Evolutionary conservation across 2,113 vertebrate genomes (phyloP).

Genomic region (Apteryx mantelli): DNA sequence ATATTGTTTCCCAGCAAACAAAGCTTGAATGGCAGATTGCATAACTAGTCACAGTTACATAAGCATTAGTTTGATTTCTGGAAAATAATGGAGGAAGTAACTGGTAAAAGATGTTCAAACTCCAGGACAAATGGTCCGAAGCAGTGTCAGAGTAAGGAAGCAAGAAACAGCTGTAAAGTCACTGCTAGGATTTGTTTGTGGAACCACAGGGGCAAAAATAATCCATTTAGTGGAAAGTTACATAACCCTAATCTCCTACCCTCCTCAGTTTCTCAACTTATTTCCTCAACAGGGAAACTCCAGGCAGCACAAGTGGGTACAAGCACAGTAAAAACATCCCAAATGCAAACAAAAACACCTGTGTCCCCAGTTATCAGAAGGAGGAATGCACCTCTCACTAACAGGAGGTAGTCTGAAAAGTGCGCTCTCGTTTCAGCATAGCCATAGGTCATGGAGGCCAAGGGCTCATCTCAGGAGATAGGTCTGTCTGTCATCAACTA

Average conservation of each 20-base stretch:
- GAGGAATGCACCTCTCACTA: background rate
- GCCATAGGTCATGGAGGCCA: no score
- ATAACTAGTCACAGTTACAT: background rate
- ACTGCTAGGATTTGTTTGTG: background rate
- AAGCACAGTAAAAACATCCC: background rate
- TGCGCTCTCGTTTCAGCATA: no score
- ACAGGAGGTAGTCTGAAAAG: no score
- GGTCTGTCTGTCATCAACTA: no score
- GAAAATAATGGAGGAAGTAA: conserved; percentile 41
- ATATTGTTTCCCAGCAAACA: conserved; percentile 31
- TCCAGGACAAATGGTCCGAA: background rate
- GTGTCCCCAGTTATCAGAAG: background rate
- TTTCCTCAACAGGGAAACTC: background rate
- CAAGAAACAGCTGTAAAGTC: background rate
- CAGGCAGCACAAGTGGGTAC: background rate
- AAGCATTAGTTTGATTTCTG: conserved; percentile 17
- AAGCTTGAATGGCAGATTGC: background rate
- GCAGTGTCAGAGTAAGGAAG: background rate
- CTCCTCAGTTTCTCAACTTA: background rate
- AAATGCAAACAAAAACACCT: background rate
- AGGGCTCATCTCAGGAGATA: no score
- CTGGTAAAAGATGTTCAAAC: background rate
- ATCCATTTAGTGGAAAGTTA: background rate
- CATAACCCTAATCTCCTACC: background rate
- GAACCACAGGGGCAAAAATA: background rate